Base-by-base conservation (phyloP, 2,888 invertebrate species). In the Drosophila stalkeri region DNA sequence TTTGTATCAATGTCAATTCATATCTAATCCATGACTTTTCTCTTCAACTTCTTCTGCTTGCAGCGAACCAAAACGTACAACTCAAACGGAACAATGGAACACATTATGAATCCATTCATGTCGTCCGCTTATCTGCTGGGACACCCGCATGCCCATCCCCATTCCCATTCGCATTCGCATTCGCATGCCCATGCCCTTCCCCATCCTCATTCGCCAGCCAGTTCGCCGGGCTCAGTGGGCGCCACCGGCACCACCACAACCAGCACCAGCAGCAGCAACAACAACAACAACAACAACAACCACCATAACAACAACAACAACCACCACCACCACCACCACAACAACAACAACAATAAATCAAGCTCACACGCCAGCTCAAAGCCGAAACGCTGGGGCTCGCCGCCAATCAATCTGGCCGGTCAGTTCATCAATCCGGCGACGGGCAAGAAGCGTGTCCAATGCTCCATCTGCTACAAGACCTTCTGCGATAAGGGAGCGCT, bases 401-500 rank as follows among this genome's bases (percentile, higher is more conserved):
- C 96, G n/a, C 97, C 97, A 0, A 94, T 97, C 14, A 97, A 97
- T 85, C 94, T 97, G 72, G 97, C 98, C 12, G 97, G 97, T 0
- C 97, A 98, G 82, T 97, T 98, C 80, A 97, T 98, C 27, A 98
- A 98, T 91, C 98, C 98, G 8, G 96, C 97, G 0, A 98, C 98
- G 3, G 98, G 98, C 0, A 99, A 99, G 93, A 99, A 99, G 92
- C 95, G 99, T 79, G 99, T 99, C 3, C 98, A 99, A 92, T 99
- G 99, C 93, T 98, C 98, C 90, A 98, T 99, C 43, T 99, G 99
- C 93, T 94, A 99, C 75, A 99, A 99, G 94, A 99, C 99, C 20
- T 99, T 99, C 94, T 99, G 99, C 94, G 99, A 99, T 94, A 99
- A 99, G 94, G 99, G 99, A 76, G 99, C 99, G 6, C 94, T 99